phyloP scores from a whole-genome alignment of 2,797 vertebrate genomes.

The Oryzias dopingdopingensis region DNA sequence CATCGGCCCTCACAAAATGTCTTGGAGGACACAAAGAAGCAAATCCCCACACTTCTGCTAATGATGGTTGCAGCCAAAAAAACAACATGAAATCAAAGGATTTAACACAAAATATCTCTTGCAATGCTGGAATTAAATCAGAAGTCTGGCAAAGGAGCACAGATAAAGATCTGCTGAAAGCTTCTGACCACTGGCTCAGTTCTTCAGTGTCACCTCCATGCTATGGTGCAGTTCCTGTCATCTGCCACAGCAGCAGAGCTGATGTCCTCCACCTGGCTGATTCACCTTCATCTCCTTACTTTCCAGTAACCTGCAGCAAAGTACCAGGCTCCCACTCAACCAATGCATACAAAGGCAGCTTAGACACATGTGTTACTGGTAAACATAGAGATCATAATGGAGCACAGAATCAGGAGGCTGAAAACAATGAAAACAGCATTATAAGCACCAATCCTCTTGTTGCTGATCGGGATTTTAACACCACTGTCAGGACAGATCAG shows the following conservation, averaged over 20 bases:
- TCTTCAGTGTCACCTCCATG: constrained; percentile 19
- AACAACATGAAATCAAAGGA: constrained; percentile 2
- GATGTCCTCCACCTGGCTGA: constrained; percentile 17
- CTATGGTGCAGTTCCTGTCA: constrained; percentile 63
- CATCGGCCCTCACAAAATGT: background rate
- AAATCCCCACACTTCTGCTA: background rate
- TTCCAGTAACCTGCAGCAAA: constrained; percentile 13
- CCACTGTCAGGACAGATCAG: background rate
- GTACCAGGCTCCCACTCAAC: background rate
- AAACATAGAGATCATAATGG: background rate
- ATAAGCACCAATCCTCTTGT: background rate
- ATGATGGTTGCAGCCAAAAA: constrained; percentile 11
- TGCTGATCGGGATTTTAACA: constrained; percentile 9
- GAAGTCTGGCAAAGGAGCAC: constrained; percentile 13
- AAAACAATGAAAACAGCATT: constrained; percentile 6
- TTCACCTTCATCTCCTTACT: background rate
- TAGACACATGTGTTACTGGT: constrained; percentile 1
- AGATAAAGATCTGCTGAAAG: constrained; percentile 8
- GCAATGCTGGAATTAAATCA: constrained; percentile 5
- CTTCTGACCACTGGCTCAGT: constrained; percentile 3
- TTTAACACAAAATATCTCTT: constrained; percentile 8
- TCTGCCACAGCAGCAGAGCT: constrained; percentile 59
- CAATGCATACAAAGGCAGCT: constrained; percentile 12
- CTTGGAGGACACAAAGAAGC: constrained; percentile 1
- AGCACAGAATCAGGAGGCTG: constrained; percentile 7